Evolutionary conservation across 2,113 vertebrate species (phyloP).

Genomic region (Struthio camelus): DNA sequence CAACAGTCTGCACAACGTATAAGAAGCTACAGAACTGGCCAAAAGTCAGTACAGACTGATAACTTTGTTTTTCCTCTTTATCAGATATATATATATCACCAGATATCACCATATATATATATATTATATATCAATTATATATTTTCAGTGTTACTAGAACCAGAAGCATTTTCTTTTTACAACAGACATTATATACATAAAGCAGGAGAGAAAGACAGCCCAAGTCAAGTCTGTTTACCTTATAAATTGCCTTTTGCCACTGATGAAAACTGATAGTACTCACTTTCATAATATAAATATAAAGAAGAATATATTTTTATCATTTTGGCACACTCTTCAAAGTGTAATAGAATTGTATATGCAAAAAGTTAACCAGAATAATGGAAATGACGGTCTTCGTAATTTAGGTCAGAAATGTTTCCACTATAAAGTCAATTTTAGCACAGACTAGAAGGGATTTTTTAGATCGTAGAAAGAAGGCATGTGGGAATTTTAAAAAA

Average conservation of each 20-base stretch:
- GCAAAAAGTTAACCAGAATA: neutral
- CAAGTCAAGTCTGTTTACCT: neutral
- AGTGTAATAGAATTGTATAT: neutral
- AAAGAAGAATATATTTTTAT: neutral
- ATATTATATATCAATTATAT: too few relatives aligned
- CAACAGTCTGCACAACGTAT: neutral
- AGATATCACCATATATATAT: too few relatives aligned
- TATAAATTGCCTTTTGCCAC: neutral
- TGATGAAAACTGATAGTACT: neutral
- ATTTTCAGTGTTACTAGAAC: neutral
- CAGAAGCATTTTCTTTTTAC: neutral
- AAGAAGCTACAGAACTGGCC: neutral
- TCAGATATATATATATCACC: too few relatives aligned
- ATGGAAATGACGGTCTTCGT: neutral
- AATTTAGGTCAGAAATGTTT: neutral
- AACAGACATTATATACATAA: neutral
- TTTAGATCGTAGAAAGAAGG: neutral
- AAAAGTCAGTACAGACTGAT: neutral
- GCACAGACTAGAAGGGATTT: neutral
- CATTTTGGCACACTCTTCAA: neutral
- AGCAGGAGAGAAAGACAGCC: neutral
- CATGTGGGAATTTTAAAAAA: neutral
- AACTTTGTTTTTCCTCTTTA: neutral
- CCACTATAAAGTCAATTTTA: neutral
- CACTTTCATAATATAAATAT: neutral